Percentiles rank a stretch among this genome's conserved stretches.
These are phyloP conservation scores for Falcaria lacertinaria DNA, from an alignment of 2,888 invertebrate genomes.

Conservation along the genomic window DNA sequence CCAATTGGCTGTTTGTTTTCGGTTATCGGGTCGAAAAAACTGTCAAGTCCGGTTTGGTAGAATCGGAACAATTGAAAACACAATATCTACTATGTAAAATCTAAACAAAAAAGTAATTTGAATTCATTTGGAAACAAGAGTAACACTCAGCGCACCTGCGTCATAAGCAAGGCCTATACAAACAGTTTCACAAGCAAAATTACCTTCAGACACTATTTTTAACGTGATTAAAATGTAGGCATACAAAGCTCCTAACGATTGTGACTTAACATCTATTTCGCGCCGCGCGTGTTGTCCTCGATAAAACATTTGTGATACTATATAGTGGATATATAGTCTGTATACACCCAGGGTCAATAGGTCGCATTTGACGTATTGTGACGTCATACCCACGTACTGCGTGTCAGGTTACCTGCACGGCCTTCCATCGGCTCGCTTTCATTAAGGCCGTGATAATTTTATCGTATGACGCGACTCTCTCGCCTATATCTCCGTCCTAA, in stretches of 20 bases:
- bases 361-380: constrained; percentile 35
- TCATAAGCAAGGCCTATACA: too few relatives aligned
- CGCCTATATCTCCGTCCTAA: constrained; percentile 50
- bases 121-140: too few relatives aligned
- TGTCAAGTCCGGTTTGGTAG: too few relatives aligned
- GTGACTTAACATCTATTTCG: background rate
- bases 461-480: constrained; percentile 61
- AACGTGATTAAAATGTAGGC: background rate
- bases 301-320: background rate
- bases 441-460: constrained; percentile 76
- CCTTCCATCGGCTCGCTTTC: constrained; percentile 56
- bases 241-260: background rate
- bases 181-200: too few relatives aligned
- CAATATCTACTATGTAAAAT: too few relatives aligned
- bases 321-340: too few relatives aligned
- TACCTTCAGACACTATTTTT: background rate
- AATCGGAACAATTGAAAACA: too few relatives aligned
- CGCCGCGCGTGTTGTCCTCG: background rate
- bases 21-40: too few relatives aligned
- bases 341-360: constrained; percentile 21
- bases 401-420: constrained; percentile 67
- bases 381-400: constrained; percentile 55
- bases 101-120: too few relatives aligned
- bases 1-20: too few relatives aligned
- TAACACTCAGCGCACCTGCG: too few relatives aligned